Percentiles rank a stretch among this genome's conserved stretches.
Evolutionary conservation across 2,888 invertebrate species (phyloP).

Genomic region (Timema cristinae): DNA sequence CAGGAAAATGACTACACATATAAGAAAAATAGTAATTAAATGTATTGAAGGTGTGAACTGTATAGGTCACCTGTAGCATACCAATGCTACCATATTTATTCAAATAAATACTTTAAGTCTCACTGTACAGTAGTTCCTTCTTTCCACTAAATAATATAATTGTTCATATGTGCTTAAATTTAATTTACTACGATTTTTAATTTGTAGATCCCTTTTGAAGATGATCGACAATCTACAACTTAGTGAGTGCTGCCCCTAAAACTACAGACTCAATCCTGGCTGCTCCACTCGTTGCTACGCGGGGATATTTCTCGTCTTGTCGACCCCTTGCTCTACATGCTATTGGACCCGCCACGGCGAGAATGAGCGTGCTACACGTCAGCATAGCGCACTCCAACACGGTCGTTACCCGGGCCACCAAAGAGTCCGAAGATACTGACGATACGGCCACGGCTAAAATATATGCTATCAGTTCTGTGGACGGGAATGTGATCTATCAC

Average conservation of each 20-base stretch:
- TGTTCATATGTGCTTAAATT: too few relatives aligned
- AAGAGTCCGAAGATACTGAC: slow-evolving; percentile 39
- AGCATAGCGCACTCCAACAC: slow-evolving; percentile 48
- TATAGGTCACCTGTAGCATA: too few relatives aligned
- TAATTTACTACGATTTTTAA: too few relatives aligned
- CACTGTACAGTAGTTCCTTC: too few relatives aligned
- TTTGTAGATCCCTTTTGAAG: slow-evolving; percentile 62
- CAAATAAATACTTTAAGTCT: too few relatives aligned
- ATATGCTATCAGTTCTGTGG: slow-evolving; percentile 77
- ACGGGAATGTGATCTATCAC: slow-evolving; percentile 70
- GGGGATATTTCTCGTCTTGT: slow-evolving; percentile 75
- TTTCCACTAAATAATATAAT: too few relatives aligned
- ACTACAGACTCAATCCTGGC: slow-evolving; percentile 68
- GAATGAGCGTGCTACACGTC: slow-evolving; percentile 74
- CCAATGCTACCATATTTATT: too few relatives aligned
- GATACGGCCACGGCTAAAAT: slow-evolving; percentile 54
- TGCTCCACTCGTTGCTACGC: slow-evolving; percentile 65
- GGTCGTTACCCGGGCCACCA: slow-evolving; percentile 14
- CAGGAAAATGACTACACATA: too few relatives aligned
- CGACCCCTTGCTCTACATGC: slow-evolving; percentile 69
- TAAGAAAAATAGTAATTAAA: too few relatives aligned
- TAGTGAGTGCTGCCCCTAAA: slow-evolving; percentile 55
- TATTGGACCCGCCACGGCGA: slow-evolving; percentile 75
- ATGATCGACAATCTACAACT: slow-evolving; percentile 65
- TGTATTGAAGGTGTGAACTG: too few relatives aligned